Percentiles rank a stretch among this genome's conserved stretches.
Evolutionary conservation across 2,113 vertebrate genomes (phyloP).

Genomic region (Loxodonta africana): DNA sequence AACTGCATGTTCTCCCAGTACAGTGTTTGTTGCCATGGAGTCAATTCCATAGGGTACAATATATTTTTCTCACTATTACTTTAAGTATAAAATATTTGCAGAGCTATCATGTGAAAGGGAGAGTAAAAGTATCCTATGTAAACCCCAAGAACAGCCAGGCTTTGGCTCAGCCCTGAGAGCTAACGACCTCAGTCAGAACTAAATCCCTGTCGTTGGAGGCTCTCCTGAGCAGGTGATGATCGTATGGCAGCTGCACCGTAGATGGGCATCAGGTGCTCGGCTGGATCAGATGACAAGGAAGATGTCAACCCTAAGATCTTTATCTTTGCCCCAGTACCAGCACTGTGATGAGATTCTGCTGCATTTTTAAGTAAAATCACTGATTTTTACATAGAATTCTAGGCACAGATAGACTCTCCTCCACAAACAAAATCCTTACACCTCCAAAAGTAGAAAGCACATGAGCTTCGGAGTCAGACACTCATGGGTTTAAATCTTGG

Average conservation of each 20-base stretch:
- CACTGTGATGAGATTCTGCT: neutral
- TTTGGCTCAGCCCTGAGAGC: neutral
- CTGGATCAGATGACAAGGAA: neutral
- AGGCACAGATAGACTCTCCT: neutral
- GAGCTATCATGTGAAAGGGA: neutral
- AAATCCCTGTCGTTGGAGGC: neutral
- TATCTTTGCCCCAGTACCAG: neutral
- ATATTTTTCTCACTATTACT: neutral
- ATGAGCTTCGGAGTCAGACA: neutral
- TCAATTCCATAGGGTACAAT: no score
- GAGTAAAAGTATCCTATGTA: neutral
- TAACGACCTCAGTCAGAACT: neutral
- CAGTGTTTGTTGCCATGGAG: neutral
- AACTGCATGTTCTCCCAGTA: neutral
- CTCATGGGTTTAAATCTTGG: neutral
- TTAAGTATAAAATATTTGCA: neutral
- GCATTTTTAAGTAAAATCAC: slow-evolving; percentile 53
- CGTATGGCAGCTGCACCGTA: neutral
- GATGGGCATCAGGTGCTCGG: neutral
- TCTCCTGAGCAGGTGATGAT: neutral
- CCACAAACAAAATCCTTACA: neutral
- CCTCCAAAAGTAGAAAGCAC: neutral
- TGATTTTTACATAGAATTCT: slow-evolving; percentile 43
- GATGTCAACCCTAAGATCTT: neutral
- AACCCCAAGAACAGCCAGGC: neutral